Base-by-base conservation (phyloP, 2,113 vertebrate species). In the Albula glossodonta region DNA sequence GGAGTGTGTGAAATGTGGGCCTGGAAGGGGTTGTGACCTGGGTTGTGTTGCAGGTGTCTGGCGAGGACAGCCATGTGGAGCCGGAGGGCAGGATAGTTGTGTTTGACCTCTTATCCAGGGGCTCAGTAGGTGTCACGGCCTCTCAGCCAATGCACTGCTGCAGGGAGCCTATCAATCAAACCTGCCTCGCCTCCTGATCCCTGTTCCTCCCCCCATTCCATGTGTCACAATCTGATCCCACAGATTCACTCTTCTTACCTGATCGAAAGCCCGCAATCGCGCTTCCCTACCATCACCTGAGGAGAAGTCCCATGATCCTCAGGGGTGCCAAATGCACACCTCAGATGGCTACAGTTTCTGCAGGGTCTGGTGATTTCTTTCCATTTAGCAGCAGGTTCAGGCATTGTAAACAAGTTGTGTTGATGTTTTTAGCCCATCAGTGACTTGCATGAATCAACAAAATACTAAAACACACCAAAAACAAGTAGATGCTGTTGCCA, bases 21-120 rank as follows among this genome's bases (percentile, higher is more conserved):
- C 31, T 41, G 12, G 11, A 80, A 4, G 78, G 10, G 66, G 11
- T 63, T 50, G 52, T 9, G 60, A 66, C 15, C 10, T 53, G 50
- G 60, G 49, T 86, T 86, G 17, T 86, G 57, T 86, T 86, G 13
- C 85, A 82, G 85, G 80, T 70, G 9, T 50, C 51, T 50, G 25
- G 7, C 7, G 57, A 49, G n/a, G 80, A 66, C 56, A n/a, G 25
- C 17, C 15, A 51, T 49, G 8, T 49, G 15, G 51, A 77, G 25
- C 79, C 80, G 83, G 74, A 50, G 80, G 78, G 51, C 57, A 82
- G 70, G 56, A 78, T 81, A 86, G 85, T 83, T 56, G 51, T 92
- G 84, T 92, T 92, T 83, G 91, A 92, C 90, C 86, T 91, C 17
- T 87, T 92, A 10, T 78, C 89, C 78, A 70, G 77, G 9, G 31